These are phyloP conservation scores for Saturnia japonica DNA, from an alignment of 2,888 invertebrate species.

Conservation along the genomic window DNA sequence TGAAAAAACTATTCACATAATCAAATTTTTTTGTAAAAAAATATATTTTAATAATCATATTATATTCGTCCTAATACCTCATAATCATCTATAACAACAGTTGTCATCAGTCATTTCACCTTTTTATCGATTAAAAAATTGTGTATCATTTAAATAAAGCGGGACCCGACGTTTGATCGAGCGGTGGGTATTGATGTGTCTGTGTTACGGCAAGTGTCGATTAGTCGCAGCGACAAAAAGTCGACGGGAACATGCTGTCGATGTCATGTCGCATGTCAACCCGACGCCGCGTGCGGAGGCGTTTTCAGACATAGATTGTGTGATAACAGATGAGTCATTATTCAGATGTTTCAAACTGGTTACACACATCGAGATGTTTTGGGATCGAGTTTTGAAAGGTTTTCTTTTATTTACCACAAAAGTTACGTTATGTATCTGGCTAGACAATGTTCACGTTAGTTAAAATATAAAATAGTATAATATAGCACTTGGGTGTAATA, in stretches of 20 bases:
- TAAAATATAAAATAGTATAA: too few species aligned
- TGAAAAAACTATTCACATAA: neutral
- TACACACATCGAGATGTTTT: slow-evolving; percentile 20
- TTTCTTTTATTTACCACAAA: neutral
- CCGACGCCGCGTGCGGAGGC: slow-evolving; percentile 39
- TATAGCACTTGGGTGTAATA: too few species aligned
- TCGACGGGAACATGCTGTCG: slow-evolving; percentile 62
- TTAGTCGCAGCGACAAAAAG: slow-evolving; percentile 64
- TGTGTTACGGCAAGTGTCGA: slow-evolving; percentile 59
- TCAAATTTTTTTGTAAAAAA: neutral
- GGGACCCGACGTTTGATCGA: slow-evolving; percentile 55
- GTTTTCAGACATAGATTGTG: slow-evolving; percentile 53
- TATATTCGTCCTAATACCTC: slow-evolving; percentile 35
- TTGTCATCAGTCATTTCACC: slow-evolving; percentile 47
- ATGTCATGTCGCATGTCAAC: slow-evolving; percentile 60
- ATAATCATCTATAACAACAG: slow-evolving; percentile 52
- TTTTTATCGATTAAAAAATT: slow-evolving; percentile 37
- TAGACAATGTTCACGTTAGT: too few species aligned
- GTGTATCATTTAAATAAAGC: slow-evolving; percentile 33
- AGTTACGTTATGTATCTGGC: neutral
- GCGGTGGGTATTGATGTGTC: slow-evolving; percentile 35
- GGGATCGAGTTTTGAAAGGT: neutral
- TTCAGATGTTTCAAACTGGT: slow-evolving; percentile 47
- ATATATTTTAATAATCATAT: slow-evolving; percentile 11
- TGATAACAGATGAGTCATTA: slow-evolving; percentile 70